Conservation (phyloP, 2,888 invertebrate species). For the Gryllus longicercus region DNA sequence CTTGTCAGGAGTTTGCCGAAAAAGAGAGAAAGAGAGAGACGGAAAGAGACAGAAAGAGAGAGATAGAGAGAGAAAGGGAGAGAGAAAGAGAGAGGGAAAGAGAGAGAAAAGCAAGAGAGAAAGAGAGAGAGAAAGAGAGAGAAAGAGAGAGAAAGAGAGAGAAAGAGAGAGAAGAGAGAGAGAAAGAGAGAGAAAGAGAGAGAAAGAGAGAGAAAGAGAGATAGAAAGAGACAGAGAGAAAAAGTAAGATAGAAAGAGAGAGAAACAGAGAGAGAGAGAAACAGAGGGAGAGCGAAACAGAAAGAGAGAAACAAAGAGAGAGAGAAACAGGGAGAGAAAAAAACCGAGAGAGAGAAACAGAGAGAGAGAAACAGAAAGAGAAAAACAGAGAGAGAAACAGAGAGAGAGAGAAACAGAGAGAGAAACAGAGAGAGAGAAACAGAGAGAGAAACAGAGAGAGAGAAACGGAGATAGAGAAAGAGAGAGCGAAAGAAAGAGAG, state of each 20-base stretch:
- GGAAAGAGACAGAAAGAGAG: conserved; percentile 23
- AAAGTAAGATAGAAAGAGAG: not conserved
- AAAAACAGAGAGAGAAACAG: not conserved
- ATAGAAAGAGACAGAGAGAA: not conserved
- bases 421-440: conserved; percentile 17
- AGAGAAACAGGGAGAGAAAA: not conserved
- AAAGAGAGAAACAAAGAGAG: conserved; percentile 19
- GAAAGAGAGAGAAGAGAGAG: not conserved
- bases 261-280: conserved; percentile 23
- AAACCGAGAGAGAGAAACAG: not conserved
- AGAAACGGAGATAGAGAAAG: not conserved
- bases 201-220: not conserved
- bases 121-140: conserved; percentile 23
- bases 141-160: conserved; percentile 22
- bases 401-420: not conserved
- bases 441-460: not conserved
- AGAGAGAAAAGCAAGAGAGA: conserved; percentile 26
- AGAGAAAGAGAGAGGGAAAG: conserved; percentile 20
- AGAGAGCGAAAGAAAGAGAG: not conserved
- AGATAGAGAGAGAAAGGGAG: conserved; percentile 19
- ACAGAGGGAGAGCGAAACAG: not conserved
- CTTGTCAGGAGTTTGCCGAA: not conserved
- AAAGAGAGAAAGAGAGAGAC: conserved; percentile 26
- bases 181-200: not conserved
- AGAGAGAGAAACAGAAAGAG: not conserved